Evolutionary conservation across 2,797 vertebrate species (phyloP).

Genomic region (Hyperoplus immaculatus): DNA sequence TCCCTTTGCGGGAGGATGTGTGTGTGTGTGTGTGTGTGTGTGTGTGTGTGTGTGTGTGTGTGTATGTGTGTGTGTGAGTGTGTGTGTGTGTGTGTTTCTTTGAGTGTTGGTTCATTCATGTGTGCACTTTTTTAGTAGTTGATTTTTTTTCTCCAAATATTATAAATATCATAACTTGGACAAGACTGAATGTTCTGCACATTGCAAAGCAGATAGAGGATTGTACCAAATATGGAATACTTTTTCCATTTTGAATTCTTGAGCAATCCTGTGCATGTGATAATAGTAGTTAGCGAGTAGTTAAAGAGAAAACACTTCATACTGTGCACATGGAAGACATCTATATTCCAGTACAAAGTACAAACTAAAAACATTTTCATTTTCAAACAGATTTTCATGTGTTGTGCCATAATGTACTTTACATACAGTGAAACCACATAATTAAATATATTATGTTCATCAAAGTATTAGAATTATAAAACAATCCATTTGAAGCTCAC

Average conservation of each 20-base stretch:
- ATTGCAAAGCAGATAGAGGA: not conserved
- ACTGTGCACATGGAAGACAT: not conserved
- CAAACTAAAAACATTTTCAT: not conserved
- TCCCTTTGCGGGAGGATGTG: conserved; percentile 48
- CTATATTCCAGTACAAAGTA: too few species aligned
- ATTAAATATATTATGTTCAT: not conserved
- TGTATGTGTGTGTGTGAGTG: conserved; percentile 8
- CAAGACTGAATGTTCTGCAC: conserved; percentile 19
- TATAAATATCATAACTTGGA: conserved; percentile 15
- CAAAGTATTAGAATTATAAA: too few species aligned
- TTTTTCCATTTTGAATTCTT: conserved; percentile 13
- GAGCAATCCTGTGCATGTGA: not conserved
- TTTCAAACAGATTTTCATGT: not conserved
- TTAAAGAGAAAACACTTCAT: not conserved
- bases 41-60: conserved; percentile 17
- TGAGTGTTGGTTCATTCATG: too few species aligned
- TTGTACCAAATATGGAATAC: conserved; percentile 29
- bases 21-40: conserved; percentile 16
- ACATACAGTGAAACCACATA: not conserved
- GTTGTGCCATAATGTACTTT: not conserved
- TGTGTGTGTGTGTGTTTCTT: conserved; percentile 4
- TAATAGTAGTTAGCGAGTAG: not conserved
- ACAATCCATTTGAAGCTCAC: not conserved
- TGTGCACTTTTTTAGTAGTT: conserved; percentile 29
- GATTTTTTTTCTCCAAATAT: conserved; percentile 30